Conservation (phyloP, 1,140 invertebrate species). For the Dendroctonus valens region DNA sequence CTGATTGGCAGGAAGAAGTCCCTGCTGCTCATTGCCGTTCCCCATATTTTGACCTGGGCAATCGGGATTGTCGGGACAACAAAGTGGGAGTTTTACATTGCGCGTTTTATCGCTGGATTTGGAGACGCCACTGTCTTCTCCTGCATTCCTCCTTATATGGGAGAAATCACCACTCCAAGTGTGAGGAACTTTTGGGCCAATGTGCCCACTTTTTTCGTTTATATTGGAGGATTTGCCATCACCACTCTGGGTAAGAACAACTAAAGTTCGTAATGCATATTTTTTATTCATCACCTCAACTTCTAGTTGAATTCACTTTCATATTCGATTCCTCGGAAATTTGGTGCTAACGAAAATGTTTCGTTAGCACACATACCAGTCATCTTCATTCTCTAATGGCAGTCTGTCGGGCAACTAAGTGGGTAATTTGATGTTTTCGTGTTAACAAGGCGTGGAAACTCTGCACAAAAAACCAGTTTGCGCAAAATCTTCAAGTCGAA, state of each 20-base stretch:
- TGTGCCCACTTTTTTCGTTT: conserved; percentile 51
- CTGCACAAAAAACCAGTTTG: too few species aligned
- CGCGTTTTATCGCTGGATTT: conserved; percentile 38
- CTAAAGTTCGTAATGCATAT: too few species aligned
- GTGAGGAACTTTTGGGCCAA: conserved; percentile 45
- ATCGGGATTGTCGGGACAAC: conserved; percentile 21
- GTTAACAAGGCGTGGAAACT: too few species aligned
- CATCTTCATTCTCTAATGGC: too few species aligned
- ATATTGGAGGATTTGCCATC: conserved; percentile 52
- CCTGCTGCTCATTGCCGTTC: conserved; percentile 19
- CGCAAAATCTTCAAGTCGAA: too few species aligned
- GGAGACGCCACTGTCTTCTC: conserved; percentile 37
- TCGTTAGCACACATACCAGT: too few species aligned
- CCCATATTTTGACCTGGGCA: conserved; percentile 14
- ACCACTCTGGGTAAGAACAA: conserved; percentile 45
- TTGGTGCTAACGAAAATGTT: too few species aligned
- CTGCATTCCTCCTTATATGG: conserved; percentile 37
- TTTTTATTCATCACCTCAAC: too few species aligned
- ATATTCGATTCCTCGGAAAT: too few species aligned
- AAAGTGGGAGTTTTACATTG: conserved; percentile 47
- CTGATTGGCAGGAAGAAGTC: conserved; percentile 38
- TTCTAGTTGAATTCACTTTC: too few species aligned
- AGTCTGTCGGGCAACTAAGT: too few species aligned
- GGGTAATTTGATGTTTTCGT: too few species aligned
- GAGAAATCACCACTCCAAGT: conserved; percentile 41